These are phyloP conservation scores for Synergus gifuensis DNA, from an alignment of 2,888 invertebrate genomes.

Conservation along the genomic window DNA sequence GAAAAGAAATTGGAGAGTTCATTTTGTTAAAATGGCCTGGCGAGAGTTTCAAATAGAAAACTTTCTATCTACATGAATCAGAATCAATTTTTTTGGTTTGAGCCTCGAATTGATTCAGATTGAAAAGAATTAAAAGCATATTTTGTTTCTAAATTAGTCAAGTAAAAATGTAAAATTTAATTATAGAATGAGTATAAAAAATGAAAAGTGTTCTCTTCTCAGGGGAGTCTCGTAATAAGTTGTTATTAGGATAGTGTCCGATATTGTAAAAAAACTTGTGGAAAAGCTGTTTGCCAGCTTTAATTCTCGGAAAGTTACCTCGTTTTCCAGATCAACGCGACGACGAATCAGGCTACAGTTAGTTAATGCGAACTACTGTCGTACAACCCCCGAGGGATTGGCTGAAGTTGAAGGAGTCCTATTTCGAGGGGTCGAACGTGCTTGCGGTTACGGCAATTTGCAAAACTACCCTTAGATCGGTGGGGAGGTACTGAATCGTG, in stretches of 20 bases:
- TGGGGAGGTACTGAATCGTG: constrained; percentile 42
- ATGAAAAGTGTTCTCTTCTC: background rate
- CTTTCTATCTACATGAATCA: no score
- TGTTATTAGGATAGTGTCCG: background rate
- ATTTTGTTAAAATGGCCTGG: background rate
- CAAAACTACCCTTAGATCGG: constrained; percentile 52
- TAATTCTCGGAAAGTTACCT: constrained; percentile 66
- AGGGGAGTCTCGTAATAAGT: background rate
- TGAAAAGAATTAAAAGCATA: no score
- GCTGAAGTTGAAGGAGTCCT: constrained; percentile 52
- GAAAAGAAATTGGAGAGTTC: background rate
- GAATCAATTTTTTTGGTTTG: no score
- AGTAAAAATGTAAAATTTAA: background rate
- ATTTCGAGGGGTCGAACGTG: constrained; percentile 60
- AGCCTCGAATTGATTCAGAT: no score
- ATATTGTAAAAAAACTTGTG: background rate
- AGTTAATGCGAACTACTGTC: constrained; percentile 71
- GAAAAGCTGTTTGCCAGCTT: constrained; percentile 49
- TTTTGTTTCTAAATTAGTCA: no score
- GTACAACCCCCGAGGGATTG: constrained; percentile 71
- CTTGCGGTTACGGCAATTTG: constrained; percentile 60
- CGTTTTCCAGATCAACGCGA: constrained; percentile 70
- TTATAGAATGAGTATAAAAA: background rate
- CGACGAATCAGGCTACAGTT: constrained; percentile 74
- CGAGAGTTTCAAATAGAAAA: no score